Percentiles rank a stretch among this genome's conserved stretches.
phyloP scores from a whole-genome alignment of 1,140 invertebrate genomes.

The Limonius californicus region DNA sequence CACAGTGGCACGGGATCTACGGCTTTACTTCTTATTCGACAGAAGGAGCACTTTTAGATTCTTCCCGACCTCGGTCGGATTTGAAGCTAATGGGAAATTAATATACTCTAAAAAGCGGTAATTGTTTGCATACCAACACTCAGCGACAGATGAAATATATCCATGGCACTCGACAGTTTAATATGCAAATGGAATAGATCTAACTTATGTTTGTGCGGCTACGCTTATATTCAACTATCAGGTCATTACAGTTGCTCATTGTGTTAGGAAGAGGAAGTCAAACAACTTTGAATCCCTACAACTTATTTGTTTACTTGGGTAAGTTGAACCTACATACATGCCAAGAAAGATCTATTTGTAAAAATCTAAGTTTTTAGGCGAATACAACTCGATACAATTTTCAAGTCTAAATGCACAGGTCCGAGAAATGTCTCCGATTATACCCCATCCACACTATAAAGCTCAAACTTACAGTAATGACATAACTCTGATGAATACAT shows the following conservation, averaged over 20 bases:
- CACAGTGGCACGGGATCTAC: too few relatives aligned
- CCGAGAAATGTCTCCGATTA: slow-evolving; percentile 49
- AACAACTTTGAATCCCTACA: neutral
- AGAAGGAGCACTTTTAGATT: too few relatives aligned
- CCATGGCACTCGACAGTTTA: slow-evolving; percentile 52
- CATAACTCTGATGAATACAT: slow-evolving; percentile 61
- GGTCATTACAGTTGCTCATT: slow-evolving; percentile 59
- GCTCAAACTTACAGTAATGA: slow-evolving; percentile 57
- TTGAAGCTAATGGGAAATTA: too few relatives aligned
- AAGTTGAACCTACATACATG: neutral
- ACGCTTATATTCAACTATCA: slow-evolving; percentile 63
- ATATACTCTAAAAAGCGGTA: too few relatives aligned
- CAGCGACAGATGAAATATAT: slow-evolving; percentile 40
- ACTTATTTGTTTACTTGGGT: slow-evolving; percentile 21
- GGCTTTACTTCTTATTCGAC: too few relatives aligned
- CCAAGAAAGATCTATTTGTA: neutral
- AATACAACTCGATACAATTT: slow-evolving; percentile 43
- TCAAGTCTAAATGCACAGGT: slow-evolving; percentile 41
- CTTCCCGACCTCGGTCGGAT: too few relatives aligned
- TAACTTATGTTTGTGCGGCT: slow-evolving; percentile 69
- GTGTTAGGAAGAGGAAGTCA: slow-evolving; percentile 39
- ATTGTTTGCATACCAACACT: slow-evolving; percentile 40
- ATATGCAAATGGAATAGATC: slow-evolving; percentile 38
- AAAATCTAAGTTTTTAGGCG: slow-evolving; percentile 26
- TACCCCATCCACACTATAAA: slow-evolving; percentile 57